Base-by-base conservation (phyloP, 1,140 invertebrate species). In the Leptopilina clavipes region DNA sequence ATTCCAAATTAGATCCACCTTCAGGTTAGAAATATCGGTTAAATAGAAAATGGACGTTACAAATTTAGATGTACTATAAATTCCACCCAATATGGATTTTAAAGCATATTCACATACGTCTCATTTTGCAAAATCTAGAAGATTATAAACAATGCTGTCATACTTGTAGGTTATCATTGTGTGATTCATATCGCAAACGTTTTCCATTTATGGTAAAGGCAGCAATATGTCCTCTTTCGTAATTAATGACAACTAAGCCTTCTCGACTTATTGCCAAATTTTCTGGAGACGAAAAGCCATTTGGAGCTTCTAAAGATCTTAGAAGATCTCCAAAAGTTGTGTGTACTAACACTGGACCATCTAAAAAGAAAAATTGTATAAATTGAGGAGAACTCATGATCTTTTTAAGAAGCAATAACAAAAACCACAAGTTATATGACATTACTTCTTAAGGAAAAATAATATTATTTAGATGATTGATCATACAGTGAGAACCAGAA, bases 271-370 rank as follows among this genome's bases (percentile, higher is more conserved):
- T 95, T 14, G 96, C 94, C 76, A 98, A 95, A 86, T 97, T 95
- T 86, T 97, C 95, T 1, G 98, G 97, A n/a, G 94, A 95, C n/a
- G 91, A 91, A 84, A 96, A 96, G 44, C 94, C 93, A 77, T 91
- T 91, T 0, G 96, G 95, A 14, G 95, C 92, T 80, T 98, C 97
- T 52, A 98, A 89, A 1, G 97, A 98, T 72, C 98, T 93, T 40
- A 99, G 90, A n/a, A 99, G 91, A 89, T 99, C 98, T 31, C 98
- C 98, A 89, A 97, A 97, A n/a, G 98, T 98, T 54, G 98, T 99
- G 89, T 99, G 98, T 31, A 99, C 97, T 37, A 99, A 92, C 71
- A 98, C 96, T 7, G 97, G 97, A n/a, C 98, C 97, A 91, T 95
- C 97, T 98, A 84, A 79, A 85, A 84, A 76, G 77, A 76, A 78